These are phyloP conservation scores for Dynastes maya DNA, from an alignment of 2,888 invertebrate species.

Conservation along the genomic window DNA sequence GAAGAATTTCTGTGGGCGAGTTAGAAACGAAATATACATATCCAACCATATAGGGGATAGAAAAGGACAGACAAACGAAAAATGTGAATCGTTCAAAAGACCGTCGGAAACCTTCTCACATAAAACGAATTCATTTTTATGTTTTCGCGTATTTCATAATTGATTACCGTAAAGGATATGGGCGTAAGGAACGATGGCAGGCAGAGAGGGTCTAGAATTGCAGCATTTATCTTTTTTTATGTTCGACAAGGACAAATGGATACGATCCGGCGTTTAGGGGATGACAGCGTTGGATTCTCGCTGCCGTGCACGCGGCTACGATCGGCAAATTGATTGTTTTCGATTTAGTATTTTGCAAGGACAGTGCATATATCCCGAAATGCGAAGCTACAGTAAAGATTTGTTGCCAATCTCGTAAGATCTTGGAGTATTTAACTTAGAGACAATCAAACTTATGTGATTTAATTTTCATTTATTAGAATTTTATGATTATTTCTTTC, in stretches of 20 bases:
- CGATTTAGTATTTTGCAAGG: conserved; percentile 60
- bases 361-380: conserved; percentile 8
- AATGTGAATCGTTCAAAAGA: conserved; percentile 59
- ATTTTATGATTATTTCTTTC: no score
- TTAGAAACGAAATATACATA: conserved; percentile 5
- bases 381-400: background rate
- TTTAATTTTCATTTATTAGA: no score
- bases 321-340: conserved; percentile 64
- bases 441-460: no score
- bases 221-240: conserved; percentile 63
- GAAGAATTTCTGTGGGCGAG: background rate
- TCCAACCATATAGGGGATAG: background rate
- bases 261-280: conserved; percentile 59
- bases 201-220: conserved; percentile 58
- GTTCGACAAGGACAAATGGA: conserved; percentile 61
- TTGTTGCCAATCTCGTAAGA: background rate
- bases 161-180: conserved; percentile 61
- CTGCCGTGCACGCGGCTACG: conserved; percentile 40
- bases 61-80: conserved; percentile 35
- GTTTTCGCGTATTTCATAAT: conserved; percentile 66
- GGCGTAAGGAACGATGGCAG: conserved; percentile 13
- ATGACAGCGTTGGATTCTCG: conserved; percentile 22
- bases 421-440: no score
- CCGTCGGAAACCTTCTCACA: conserved; percentile 60
- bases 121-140: conserved; percentile 62